Percentiles rank a stretch among this genome's conserved stretches.
These are phyloP conservation scores for Hestina assimilis DNA, from an alignment of 1,140 invertebrate species.

Conservation along the genomic window DNA sequence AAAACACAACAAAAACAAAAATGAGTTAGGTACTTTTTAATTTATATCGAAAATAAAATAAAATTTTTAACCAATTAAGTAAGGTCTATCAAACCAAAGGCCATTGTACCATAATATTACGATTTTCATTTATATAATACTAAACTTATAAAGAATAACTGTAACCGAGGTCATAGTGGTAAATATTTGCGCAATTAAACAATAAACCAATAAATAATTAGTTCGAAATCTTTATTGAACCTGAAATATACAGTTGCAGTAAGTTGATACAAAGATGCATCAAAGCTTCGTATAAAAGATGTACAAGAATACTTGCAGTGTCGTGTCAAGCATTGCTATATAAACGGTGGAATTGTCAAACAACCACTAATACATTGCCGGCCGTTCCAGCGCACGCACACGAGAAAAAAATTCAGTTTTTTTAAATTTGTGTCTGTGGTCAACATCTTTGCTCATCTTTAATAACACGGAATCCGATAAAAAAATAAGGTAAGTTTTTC, in stretches of 20 bases:
- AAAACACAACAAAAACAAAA: no score
- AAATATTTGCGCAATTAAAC: no score
- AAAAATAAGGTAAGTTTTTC: constrained; percentile 50
- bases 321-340: constrained; percentile 56
- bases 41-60: no score
- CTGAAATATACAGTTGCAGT: constrained; percentile 14
- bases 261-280: constrained; percentile 28
- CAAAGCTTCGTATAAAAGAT: constrained; percentile 31
- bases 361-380: constrained; percentile 65
- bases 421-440: constrained; percentile 60
- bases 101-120: no score
- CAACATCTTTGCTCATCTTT: constrained; percentile 30
- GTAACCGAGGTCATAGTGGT: not conserved
- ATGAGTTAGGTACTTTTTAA: no score
- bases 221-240: constrained; percentile 8
- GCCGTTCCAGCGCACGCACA: constrained; percentile 60
- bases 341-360: constrained; percentile 58
- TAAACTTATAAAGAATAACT: not conserved
- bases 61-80: no score
- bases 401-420: constrained; percentile 47
- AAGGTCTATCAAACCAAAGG: no score
- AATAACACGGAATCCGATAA: constrained; percentile 47
- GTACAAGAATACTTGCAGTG: constrained; percentile 44
- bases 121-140: not conserved
- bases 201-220: not conserved